A percentile compares a stretch with the other conserved stretches of the same genome.
phyloP scores from a whole-genome alignment of 2,888 invertebrate species.

The Eupithecia subumbrata region DNA sequence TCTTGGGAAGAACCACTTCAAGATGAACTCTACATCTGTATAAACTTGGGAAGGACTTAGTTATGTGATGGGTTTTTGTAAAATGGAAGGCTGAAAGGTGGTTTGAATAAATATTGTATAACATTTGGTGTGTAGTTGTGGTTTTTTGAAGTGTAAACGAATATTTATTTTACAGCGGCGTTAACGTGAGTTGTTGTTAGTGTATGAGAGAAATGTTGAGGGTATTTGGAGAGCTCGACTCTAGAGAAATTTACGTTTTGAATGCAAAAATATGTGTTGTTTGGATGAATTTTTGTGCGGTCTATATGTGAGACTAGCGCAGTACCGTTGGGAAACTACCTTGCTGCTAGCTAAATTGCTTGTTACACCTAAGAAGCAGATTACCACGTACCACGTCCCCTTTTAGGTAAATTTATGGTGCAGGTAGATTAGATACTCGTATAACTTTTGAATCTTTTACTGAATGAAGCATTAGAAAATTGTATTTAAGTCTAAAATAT shows the following conservation, averaged over 20 bases:
- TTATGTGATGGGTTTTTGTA: slow-evolving; percentile 47
- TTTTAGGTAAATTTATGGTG: no score
- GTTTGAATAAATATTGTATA: slow-evolving; percentile 65
- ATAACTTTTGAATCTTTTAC: no score
- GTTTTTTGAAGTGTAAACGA: slow-evolving; percentile 74
- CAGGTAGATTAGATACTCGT: no score
- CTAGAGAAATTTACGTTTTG: slow-evolving; percentile 15
- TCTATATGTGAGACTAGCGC: neutral
- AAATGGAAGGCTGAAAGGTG: slow-evolving; percentile 55
- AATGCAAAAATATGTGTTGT: neutral
- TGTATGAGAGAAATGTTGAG: slow-evolving; percentile 46
- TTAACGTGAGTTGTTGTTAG: slow-evolving; percentile 68
- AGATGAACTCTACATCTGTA: slow-evolving; percentile 45
- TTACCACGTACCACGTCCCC: no score
- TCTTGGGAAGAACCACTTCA: slow-evolving; percentile 59
- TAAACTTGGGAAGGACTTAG: slow-evolving; percentile 20
- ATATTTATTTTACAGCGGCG: slow-evolving; percentile 73
- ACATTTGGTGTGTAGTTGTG: slow-evolving; percentile 68
- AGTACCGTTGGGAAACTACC: neutral
- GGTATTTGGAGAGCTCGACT: slow-evolving; percentile 10
- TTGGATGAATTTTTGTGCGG: neutral
- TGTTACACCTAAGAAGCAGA: no score
- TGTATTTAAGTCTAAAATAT: no score
- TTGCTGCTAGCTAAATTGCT: no score
- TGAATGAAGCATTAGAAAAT: no score